Evolutionary conservation across 1,140 invertebrate species (phyloP).

Genomic region (Nasonia giraulti): DNA sequence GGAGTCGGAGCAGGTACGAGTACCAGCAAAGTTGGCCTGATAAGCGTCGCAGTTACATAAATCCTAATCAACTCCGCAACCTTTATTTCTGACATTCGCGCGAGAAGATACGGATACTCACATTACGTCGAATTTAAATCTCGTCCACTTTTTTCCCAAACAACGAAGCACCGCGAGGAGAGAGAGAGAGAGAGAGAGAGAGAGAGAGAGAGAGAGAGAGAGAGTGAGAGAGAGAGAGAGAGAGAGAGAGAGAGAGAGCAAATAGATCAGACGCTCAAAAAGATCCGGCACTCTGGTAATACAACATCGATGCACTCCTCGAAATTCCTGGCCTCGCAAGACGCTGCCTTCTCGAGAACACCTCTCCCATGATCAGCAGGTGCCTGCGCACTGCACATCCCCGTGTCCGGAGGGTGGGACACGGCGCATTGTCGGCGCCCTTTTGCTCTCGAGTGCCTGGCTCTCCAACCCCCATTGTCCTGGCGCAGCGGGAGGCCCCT

Average conservation of each 20-base stretch:
- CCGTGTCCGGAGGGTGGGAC: not conserved
- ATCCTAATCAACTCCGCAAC: not conserved
- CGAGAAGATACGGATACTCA: not conserved
- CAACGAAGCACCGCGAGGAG: not conserved
- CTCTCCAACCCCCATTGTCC: constrained; percentile 39
- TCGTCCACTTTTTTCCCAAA: not conserved
- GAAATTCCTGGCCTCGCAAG: not conserved
- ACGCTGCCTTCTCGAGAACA: not conserved
- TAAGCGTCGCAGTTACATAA: too few species aligned
- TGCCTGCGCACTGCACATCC: constrained; percentile 3
- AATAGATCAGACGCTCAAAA: not conserved
- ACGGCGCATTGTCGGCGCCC: constrained; percentile 1
- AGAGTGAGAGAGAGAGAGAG: too few species aligned
- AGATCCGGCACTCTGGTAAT: not conserved
- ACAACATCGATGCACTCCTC: not conserved
- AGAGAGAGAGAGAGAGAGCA: not conserved
- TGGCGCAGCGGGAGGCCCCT: constrained; percentile 18
- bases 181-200: too few species aligned
- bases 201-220: too few species aligned
- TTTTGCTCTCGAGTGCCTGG: constrained; percentile 10
- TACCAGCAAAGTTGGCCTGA: too few species aligned
- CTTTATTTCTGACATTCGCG: not conserved
- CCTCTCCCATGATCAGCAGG: constrained; percentile 15
- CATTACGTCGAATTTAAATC: not conserved
- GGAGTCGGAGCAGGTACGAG: too few species aligned